Conservation (phyloP, 2,888 invertebrate genomes). For the Drosophila rellima region DNA sequence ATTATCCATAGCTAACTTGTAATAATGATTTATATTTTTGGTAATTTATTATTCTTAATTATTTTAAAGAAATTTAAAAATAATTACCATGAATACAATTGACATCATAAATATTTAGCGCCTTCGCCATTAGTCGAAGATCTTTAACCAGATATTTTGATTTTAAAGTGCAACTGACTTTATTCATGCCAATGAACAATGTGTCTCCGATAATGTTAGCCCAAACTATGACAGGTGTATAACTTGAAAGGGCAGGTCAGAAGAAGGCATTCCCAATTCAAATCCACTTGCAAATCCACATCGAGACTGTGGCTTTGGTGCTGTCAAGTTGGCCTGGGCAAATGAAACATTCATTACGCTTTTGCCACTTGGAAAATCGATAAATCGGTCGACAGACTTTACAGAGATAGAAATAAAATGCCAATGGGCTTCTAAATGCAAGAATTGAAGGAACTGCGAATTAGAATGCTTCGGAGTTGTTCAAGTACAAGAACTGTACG, state of each 20-base stretch:
- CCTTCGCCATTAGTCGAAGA: slow-evolving; percentile 3
- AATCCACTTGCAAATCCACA: slow-evolving; percentile 21
- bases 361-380: slow-evolving; percentile 47
- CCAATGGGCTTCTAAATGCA: slow-evolving; percentile 18
- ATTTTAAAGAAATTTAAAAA: no score
- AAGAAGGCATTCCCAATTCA: slow-evolving; percentile 11
- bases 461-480: slow-evolving; percentile 12
- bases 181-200: slow-evolving; percentile 18
- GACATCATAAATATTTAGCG: no score
- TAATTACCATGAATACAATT: no score
- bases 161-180: slow-evolving; percentile 8
- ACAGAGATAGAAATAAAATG: slow-evolving; percentile 44
- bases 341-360: slow-evolving; percentile 59
- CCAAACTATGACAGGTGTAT: slow-evolving; percentile 37
- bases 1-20: no score
- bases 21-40: no score
- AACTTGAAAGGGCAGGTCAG: slow-evolving; percentile 8
- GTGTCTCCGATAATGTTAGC: slow-evolving; percentile 25
- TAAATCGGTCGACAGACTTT: slow-evolving; percentile 35
- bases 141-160: slow-evolving; percentile 3
- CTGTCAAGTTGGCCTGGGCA: slow-evolving; percentile 20
- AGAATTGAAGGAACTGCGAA: slow-evolving; percentile 8
- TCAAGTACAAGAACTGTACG: slow-evolving; percentile 9
- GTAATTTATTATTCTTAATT: no score
- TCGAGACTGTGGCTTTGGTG: slow-evolving; percentile 9